Evolutionary conservation across 2,888 invertebrate species (phyloP).

Genomic region (Drosophila recens): DNA sequence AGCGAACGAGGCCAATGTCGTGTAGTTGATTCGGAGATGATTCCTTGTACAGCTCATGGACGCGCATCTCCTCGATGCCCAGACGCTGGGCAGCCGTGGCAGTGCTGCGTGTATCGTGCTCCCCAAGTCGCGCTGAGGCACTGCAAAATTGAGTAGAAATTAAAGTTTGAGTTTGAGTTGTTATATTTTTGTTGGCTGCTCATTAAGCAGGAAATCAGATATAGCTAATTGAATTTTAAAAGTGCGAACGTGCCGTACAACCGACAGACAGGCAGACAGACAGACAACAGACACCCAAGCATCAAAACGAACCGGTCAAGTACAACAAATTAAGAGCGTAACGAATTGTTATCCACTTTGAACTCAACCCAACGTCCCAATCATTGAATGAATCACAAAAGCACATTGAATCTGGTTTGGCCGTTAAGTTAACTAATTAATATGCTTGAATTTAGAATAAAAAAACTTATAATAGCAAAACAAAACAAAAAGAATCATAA

Average conservation of each 20-base stretch:
- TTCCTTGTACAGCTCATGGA: conserved; percentile 89
- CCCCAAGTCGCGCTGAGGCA: conserved; percentile 79
- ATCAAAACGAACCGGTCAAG: conserved; percentile 27
- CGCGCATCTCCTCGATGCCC: conserved; percentile 87
- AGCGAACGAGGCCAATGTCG: conserved; percentile 90
- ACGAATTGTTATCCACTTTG: conserved; percentile 61
- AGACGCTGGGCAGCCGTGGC: conserved; percentile 87
- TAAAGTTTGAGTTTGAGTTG: not conserved
- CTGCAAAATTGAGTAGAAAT: conserved; percentile 57
- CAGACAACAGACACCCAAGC: conserved; percentile 19
- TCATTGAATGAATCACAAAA: conserved; percentile 56
- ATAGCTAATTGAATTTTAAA: conserved; percentile 66
- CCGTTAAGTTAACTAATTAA: conserved; percentile 60
- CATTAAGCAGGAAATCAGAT: conserved; percentile 53
- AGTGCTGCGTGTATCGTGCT: conserved; percentile 78
- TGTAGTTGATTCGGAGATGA: conserved; percentile 87
- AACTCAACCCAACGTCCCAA: conserved; percentile 12
- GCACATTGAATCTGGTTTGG: conserved; percentile 61
- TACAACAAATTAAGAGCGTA: conserved; percentile 47
- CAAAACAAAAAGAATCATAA: conserved; percentile 10
- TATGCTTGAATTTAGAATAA: conserved; percentile 46
- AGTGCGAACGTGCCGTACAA: conserved; percentile 47
- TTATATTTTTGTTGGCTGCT: conserved; percentile 12
- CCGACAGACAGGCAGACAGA: not conserved
- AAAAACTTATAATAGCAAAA: not conserved